Percentiles rank a stretch among this genome's conserved stretches.
These are phyloP conservation scores for Cyrtorhinus lividipennis DNA, from an alignment of 1,140 invertebrate genomes.

Conservation along the genomic window DNA sequence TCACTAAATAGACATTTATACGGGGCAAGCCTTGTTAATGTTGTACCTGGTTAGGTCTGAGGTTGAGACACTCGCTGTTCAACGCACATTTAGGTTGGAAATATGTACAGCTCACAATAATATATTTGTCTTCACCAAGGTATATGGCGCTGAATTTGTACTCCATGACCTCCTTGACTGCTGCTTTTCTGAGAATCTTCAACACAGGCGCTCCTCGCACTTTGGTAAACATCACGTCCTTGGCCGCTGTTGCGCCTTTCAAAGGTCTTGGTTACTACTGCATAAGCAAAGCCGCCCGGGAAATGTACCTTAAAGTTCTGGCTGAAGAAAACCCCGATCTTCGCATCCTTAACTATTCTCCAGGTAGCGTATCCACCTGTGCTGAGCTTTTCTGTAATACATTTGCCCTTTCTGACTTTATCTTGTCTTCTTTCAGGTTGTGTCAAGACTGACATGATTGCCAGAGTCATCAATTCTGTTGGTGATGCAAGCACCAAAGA, in stretches of 20 bases:
- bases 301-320: slow-evolving; percentile 75
- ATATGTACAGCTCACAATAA: too few species aligned
- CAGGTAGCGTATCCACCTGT: too few species aligned
- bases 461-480: slow-evolving; percentile 42
- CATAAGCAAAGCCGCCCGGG: slow-evolving; percentile 74
- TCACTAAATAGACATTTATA: too few species aligned
- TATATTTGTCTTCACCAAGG: too few species aligned
- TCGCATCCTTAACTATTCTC: slow-evolving; percentile 78
- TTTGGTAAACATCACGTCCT: slow-evolving; percentile 78
- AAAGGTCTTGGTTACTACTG: slow-evolving; percentile 67
- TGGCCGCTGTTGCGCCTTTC: slow-evolving; percentile 60
- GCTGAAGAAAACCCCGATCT: slow-evolving; percentile 63
- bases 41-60: too few species aligned
- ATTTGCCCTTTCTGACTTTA: too few species aligned
- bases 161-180: slow-evolving; percentile 57
- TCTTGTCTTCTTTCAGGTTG: slow-evolving; percentile 33
- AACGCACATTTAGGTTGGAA: too few species aligned
- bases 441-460: slow-evolving; percentile 79
- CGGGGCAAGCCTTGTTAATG: too few species aligned
- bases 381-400: slow-evolving; percentile 8
- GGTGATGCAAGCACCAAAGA: slow-evolving; percentile 42
- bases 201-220: slow-evolving; percentile 34
- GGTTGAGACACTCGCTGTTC: too few species aligned
- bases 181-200: slow-evolving; percentile 49
- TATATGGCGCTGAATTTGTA: slow-evolving; percentile 26